Evolutionary conservation across 2,797 vertebrate genomes (phyloP).

Genomic region (Parotocinclus haroldoi): DNA sequence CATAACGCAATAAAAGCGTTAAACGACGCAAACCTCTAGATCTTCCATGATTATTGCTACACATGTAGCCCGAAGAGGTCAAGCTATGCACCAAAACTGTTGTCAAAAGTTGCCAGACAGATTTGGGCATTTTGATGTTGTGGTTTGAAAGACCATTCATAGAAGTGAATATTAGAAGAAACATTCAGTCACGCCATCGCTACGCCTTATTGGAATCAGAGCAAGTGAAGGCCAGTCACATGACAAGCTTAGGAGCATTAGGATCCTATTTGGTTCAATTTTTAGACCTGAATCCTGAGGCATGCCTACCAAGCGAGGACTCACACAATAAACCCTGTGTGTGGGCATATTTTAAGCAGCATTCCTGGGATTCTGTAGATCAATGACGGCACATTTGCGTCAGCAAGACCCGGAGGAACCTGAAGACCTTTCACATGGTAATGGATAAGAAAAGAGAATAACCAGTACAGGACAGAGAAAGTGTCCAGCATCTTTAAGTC

Average conservation of each 20-base stretch:
- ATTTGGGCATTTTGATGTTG: too few relatives aligned
- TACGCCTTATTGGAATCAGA: neutral
- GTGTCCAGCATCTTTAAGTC: slow-evolving; percentile 64
- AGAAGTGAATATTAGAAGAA: too few relatives aligned
- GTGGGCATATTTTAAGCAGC: slow-evolving; percentile 60
- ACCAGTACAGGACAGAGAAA: slow-evolving; percentile 47
- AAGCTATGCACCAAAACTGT: too few relatives aligned
- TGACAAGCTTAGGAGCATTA: slow-evolving; percentile 22
- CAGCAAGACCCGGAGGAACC: slow-evolving; percentile 53
- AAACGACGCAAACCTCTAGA: too few relatives aligned
- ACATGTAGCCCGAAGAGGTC: neutral
- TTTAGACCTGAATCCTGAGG: slow-evolving; percentile 35
- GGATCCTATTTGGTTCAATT: neutral
- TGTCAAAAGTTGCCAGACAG: too few relatives aligned
- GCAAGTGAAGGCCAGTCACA: slow-evolving; percentile 22
- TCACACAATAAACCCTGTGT: slow-evolving; percentile 58
- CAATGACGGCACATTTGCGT: slow-evolving; percentile 68
- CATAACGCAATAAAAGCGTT: too few relatives aligned
- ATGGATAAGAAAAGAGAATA: slow-evolving; percentile 33
- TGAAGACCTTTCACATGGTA: slow-evolving; percentile 40
- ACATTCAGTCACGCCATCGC: neutral
- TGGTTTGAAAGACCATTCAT: too few relatives aligned
- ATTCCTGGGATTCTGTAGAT: slow-evolving; percentile 71
- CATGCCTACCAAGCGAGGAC: slow-evolving; percentile 8
- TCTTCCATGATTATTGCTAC: too few relatives aligned